Evolutionary conservation across 2,797 vertebrate species (phyloP).

Genomic region (Sebastes nivosus): DNA sequence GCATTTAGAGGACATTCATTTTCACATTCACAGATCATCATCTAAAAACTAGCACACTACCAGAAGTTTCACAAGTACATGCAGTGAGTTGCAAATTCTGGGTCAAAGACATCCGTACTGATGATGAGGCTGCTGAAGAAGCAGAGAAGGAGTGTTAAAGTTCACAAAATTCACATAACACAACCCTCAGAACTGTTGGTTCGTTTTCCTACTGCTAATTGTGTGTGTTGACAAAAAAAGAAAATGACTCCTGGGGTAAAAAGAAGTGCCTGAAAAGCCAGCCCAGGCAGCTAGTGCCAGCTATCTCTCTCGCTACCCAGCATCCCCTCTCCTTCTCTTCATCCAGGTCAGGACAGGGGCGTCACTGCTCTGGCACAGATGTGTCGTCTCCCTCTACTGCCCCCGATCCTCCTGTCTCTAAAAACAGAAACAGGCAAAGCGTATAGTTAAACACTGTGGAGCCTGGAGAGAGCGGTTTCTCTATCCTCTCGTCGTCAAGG

Average conservation of each 20-base stretch:
- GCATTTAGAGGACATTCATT: constrained; percentile 77
- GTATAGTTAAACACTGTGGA: constrained; percentile 25
- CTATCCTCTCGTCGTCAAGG: background rate
- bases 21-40: constrained; percentile 80
- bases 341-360: constrained; percentile 72
- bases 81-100: constrained; percentile 82
- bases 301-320: constrained; percentile 67
- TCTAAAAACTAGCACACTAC: constrained; percentile 83
- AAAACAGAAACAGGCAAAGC: constrained; percentile 64
- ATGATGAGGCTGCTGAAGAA: constrained; percentile 72
- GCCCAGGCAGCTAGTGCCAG: constrained; percentile 49
- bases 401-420: constrained; percentile 84
- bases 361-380: constrained; percentile 82
- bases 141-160: constrained; percentile 76
- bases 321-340: constrained; percentile 52
- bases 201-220: constrained; percentile 74
- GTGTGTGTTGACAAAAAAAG: constrained; percentile 61
- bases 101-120: constrained; percentile 80
- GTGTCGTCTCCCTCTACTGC: constrained; percentile 80
- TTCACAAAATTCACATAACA: constrained; percentile 74
- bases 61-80: constrained; percentile 85
- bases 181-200: constrained; percentile 66
- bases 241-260: constrained; percentile 71
- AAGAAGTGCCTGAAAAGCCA: constrained; percentile 70
- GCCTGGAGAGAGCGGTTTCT: background rate